Evolutionary conservation across 1,140 invertebrate species (phyloP), one percentile per base, ranked within the genome.

Genomic region (Anadara kagoshimensis): DNA sequence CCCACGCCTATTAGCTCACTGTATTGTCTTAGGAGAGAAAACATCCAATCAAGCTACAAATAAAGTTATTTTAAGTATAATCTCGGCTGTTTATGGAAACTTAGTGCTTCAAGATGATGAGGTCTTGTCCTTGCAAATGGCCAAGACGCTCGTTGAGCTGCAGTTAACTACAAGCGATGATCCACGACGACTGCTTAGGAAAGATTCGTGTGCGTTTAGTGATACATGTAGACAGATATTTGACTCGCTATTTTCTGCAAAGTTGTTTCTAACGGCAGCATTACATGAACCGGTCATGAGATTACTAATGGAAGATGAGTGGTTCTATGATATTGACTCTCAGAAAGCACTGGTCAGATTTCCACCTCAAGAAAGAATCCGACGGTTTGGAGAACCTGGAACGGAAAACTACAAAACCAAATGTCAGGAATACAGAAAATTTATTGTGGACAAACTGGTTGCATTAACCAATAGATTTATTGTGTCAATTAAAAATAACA

Each of bases 301-400:
- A 56, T 91, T 99, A n/a, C 90, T 99, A 4, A 95, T 95, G 90
- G 95, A 97, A 80, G 95, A 97, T 85, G 96, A 98, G 85, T 93
- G 94, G 85, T 97, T 96, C 89, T 91, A 98, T 53, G 97, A 98
- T 71, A 93, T 97, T 43, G 97, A 99, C 90, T 95, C 96, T 0
- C 93, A 95, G 71, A 98, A 97, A 89, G 93, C 94, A 49, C 87
- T 93, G 16, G 90, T 93, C n/a, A 92, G 94, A 72, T 95, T 95
- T 85, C 91, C 93, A 45, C 85, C 92, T 0, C 87, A 91, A 3
- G 95, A 96, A 80, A 90, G 93, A 54, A 80, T 93, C 5, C 93
- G 93, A 76, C 93, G 94, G 82, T 97, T 97, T 87, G 96, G 96
- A 0, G 92, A 93, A 70, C 92, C 94, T 71, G 93, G 92, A 63